These are phyloP conservation scores for Ochropleura plecta DNA, from an alignment of 2,888 invertebrate genomes.

Conservation along the genomic window DNA sequence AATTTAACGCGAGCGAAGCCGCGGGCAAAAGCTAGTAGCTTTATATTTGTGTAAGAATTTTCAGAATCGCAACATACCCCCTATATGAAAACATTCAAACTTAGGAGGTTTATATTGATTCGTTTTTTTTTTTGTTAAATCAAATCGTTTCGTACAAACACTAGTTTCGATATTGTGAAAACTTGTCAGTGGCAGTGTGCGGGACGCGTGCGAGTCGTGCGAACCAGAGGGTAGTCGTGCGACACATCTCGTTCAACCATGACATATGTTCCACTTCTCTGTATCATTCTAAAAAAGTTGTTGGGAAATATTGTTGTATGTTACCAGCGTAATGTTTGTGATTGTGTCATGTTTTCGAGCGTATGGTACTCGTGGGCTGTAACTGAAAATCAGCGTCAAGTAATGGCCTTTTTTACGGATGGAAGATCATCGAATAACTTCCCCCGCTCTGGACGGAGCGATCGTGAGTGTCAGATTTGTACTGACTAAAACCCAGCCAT, in stretches of 20 bases:
- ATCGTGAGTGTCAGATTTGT: too few relatives aligned
- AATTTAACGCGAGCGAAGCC: too few relatives aligned
- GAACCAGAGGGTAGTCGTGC: conserved; percentile 36
- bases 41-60: background rate
- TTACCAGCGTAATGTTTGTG: background rate
- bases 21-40: background rate
- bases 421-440: too few relatives aligned
- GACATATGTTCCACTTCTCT: conserved; percentile 19
- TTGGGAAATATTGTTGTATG: conserved; percentile 3
- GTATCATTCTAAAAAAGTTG: conserved; percentile 38
- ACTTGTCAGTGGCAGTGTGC: conserved; percentile 44
- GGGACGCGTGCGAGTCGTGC: conserved; percentile 26
- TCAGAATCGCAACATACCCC: background rate
- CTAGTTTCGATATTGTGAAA: conserved; percentile 33
- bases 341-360: background rate
- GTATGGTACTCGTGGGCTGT: too few relatives aligned
- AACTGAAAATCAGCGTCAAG: too few relatives aligned
- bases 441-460: too few relatives aligned
- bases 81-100: background rate
- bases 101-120: background rate
- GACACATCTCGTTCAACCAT: conserved; percentile 36
- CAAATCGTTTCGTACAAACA: background rate
- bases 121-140: conserved; percentile 32
- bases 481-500: too few relatives aligned
- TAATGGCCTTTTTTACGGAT: too few relatives aligned